These are phyloP conservation scores for Nyctibius bracteatus DNA, from an alignment of 2,113 vertebrate species.

Conservation along the genomic window DNA sequence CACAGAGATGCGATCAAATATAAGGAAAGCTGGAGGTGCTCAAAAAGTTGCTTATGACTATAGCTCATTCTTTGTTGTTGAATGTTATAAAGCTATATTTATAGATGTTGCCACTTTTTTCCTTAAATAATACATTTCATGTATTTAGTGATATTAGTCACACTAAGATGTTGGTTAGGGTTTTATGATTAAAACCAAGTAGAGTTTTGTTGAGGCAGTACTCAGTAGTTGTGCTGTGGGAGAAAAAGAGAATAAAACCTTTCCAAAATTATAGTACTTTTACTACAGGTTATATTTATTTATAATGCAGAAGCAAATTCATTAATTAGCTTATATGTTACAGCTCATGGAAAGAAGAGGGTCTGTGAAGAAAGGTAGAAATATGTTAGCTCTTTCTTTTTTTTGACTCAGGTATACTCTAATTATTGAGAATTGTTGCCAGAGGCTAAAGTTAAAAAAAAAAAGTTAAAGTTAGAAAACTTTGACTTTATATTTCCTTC, in stretches of 20 bases:
- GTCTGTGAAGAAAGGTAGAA: neutral
- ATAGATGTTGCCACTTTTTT: neutral
- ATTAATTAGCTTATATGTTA: neutral
- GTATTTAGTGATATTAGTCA: neutral
- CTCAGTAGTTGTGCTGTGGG: neutral
- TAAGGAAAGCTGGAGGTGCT: neutral
- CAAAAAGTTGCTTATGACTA: neutral
- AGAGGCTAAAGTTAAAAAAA: neutral
- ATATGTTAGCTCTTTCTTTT: neutral
- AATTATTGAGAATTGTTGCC: neutral
- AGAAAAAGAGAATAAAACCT: neutral
- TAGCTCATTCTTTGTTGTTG: neutral
- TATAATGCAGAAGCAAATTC: neutral
- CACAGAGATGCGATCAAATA: neutral
- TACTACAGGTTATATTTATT: neutral
- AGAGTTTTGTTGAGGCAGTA: neutral
- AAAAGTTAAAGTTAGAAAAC: neutral
- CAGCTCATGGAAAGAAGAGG: neutral
- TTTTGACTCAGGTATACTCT: neutral
- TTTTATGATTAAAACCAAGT: neutral
- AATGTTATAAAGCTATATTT: neutral
- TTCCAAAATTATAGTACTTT: neutral
- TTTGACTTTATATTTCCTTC: neutral
- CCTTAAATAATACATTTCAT: neutral
- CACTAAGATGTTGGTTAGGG: neutral